Percentiles rank a stretch among this genome's conserved stretches.
Conservation (phyloP, 2,888 invertebrate species). For the Yponomeuta cagnagella region DNA sequence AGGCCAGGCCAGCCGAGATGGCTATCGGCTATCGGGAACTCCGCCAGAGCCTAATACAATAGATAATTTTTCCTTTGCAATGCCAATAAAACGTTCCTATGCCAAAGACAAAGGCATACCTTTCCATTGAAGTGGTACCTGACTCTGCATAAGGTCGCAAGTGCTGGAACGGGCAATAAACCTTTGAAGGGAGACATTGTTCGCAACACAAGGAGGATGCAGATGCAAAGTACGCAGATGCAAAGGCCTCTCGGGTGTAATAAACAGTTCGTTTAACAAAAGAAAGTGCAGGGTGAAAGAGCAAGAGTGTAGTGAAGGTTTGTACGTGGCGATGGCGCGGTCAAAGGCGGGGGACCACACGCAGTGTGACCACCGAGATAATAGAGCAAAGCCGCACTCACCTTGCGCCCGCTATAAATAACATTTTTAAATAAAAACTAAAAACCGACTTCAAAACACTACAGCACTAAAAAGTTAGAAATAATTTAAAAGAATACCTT, state of each 20-base stretch:
- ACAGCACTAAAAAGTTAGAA: no score
- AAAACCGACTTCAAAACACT: no score
- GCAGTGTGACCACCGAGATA: background rate
- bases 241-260: background rate
- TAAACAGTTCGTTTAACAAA: conserved; percentile 2
- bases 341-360: conserved; percentile 13
- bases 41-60: conserved; percentile 9
- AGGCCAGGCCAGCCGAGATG: background rate
- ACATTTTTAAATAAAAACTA: no score
- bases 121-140: background rate
- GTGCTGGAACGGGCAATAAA: background rate
- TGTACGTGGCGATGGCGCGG: background rate
- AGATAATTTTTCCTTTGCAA: conserved; percentile 12
- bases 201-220: background rate
- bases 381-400: conserved; percentile 12
- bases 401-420: conserved; percentile 8
- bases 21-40: conserved; percentile 9
- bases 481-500: no score
- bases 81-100: conserved; percentile 2
- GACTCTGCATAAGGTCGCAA: background rate
- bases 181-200: background rate
- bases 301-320: background rate
- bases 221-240: background rate
- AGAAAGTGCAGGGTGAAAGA: conserved; percentile 1
- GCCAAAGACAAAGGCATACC: conserved; percentile 4